Conservation (phyloP, 2,113 vertebrate species). For the Chamaetylas fuelleborni region DNA sequence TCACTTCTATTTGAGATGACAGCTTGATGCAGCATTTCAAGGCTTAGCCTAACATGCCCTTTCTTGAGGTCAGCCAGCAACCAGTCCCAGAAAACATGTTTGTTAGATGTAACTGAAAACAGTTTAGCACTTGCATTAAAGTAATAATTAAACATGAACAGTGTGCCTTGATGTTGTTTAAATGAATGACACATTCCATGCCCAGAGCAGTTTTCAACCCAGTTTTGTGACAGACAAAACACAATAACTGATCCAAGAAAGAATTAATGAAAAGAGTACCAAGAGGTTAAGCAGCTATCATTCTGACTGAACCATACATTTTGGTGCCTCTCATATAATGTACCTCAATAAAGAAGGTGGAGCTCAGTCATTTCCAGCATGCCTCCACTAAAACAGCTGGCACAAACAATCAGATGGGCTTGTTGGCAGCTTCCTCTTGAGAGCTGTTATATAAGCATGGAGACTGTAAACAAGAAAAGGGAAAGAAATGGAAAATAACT, state of each 20-base stretch:
- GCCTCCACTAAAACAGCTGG: conserved; percentile 24
- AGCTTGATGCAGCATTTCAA: conserved; percentile 67
- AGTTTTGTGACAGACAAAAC: conserved; percentile 56
- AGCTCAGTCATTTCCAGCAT: not conserved
- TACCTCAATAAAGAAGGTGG: not conserved
- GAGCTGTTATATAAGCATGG: conserved; percentile 8
- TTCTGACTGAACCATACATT: not conserved
- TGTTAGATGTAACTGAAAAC: conserved; percentile 59
- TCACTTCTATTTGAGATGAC: conserved; percentile 60
- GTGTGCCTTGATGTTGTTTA: conserved; percentile 49
- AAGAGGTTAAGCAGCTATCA: conserved; percentile 43
- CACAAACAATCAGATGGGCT: not conserved
- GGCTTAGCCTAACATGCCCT: conserved; percentile 67
- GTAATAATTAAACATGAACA: conserved; percentile 61
- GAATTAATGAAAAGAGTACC: conserved; percentile 42
- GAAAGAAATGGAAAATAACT: conserved; percentile 32
- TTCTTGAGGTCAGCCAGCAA: conserved; percentile 51
- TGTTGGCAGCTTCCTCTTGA: conserved; percentile 14
- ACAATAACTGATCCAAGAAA: conserved; percentile 52
- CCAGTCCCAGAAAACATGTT: conserved; percentile 49
- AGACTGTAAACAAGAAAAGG: not conserved
- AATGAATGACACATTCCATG: conserved; percentile 64
- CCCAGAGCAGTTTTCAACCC: conserved; percentile 47
- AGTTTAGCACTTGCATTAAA: conserved; percentile 61
- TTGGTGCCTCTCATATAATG: not conserved